These are phyloP conservation scores for Nansenia antarctica DNA, from an alignment of 2,113 vertebrate species.

Conservation along the genomic window DNA sequence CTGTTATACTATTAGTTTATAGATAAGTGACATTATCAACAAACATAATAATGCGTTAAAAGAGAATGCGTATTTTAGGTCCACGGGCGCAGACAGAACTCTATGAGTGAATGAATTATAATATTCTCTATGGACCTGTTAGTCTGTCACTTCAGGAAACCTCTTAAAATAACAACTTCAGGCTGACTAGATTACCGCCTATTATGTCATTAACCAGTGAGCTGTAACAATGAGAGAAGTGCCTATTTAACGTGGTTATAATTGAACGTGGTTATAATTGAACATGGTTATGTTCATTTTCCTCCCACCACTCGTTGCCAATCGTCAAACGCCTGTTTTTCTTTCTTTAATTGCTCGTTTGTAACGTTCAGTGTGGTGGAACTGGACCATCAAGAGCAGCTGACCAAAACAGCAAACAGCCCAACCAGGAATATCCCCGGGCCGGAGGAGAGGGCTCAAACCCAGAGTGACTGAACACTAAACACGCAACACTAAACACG, in stretches of 20 bases:
- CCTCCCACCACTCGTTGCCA: conserved; percentile 8
- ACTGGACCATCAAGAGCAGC: conserved; percentile 93
- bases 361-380: conserved; percentile 81
- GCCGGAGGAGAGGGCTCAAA: conserved; percentile 63
- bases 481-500: conserved; percentile 74
- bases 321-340: no score
- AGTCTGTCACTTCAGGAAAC: conserved; percentile 32
- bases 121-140: background rate
- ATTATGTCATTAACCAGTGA: conserved; percentile 53
- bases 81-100: no score
- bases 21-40: background rate
- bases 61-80: no score
- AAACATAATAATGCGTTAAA: background rate
- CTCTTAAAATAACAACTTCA: conserved; percentile 28
- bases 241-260: conserved; percentile 44
- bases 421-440: conserved; percentile 76
- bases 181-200: conserved; percentile 47
- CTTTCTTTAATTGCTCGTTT: conserved; percentile 69
- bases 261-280: no score
- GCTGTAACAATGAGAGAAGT: conserved; percentile 48
- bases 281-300: conserved; percentile 40
- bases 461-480: conserved; percentile 52
- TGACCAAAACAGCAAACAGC: conserved; percentile 74
- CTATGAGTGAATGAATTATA: no score
- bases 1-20: no score